phyloP scores from a whole-genome alignment of 2,888 invertebrate species.

The Gibbula magus region DNA sequence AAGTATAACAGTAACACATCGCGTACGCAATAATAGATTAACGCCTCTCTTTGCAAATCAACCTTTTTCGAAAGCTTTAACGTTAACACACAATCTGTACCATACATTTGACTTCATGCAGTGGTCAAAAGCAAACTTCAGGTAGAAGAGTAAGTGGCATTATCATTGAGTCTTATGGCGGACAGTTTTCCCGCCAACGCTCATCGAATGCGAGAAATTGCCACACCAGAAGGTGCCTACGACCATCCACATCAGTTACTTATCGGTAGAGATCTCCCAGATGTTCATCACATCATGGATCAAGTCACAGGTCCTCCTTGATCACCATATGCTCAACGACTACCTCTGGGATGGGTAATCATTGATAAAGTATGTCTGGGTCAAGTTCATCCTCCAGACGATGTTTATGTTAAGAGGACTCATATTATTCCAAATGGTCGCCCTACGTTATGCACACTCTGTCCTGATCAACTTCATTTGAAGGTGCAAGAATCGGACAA shows the following conservation, averaged over 20 bases:
- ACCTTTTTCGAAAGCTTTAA: slow-evolving; percentile 31
- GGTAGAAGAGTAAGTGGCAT: slow-evolving; percentile 20
- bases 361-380: no score
- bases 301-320: slow-evolving; percentile 31
- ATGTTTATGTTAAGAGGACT: no score
- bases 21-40: no score
- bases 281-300: slow-evolving; percentile 40
- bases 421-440: no score
- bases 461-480: slow-evolving; percentile 11
- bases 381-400: no score
- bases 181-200: slow-evolving; percentile 8
- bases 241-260: slow-evolving; percentile 26
- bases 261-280: slow-evolving; percentile 35
- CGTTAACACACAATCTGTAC: background rate
- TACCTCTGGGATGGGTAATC: slow-evolving; percentile 38
- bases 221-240: slow-evolving; percentile 37
- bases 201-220: slow-evolving; percentile 41
- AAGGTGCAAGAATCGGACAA: background rate
- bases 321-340: slow-evolving; percentile 35
- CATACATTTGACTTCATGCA: slow-evolving; percentile 35
- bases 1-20: no score
- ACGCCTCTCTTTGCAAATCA: slow-evolving; percentile 28
- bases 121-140: no score
- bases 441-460: slow-evolving; percentile 18
- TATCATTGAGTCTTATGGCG: slow-evolving; percentile 26